Base-by-base conservation (phyloP, 2,888 invertebrate genomes). In the Lutraria lutraria region DNA sequence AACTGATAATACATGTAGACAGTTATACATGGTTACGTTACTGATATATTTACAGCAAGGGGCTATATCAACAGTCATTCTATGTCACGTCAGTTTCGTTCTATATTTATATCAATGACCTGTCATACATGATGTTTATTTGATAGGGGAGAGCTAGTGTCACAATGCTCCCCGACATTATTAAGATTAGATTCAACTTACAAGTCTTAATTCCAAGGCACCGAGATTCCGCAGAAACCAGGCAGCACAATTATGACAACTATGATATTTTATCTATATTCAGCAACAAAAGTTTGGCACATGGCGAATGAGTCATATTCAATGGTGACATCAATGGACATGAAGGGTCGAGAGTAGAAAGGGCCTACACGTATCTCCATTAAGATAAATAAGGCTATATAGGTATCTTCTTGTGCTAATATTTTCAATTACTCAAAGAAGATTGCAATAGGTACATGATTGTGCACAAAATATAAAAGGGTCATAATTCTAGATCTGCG, bases 61-160 rank as follows among this genome's bases (percentile, higher is more conserved):
- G 76, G 31, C 34, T 76, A 76, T 76, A 76, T 76, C 76, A 76
- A 76, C 34, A 76, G 34, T 31, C 31, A 13, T 8, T 34, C 19
- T 31, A 34, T 31, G 76, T 76, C 16, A 76, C 25, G 31, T 25
- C 25, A 34, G 3, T 76, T 31, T 15, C 3, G 29, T 31, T n/a
- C 29, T 76, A 53, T 29, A 84, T 76, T 53, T 76, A 53, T 76
- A 84, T 84, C 84, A 34, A 84, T 76, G 60, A 72, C 53, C 29
- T 76, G 84, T 84, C 84, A 84, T 54, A 84, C 72, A 19, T 15
- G 29, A 84, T 54, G 76, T 72, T 16, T 56, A 54, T 85, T 85
- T 85, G 80, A 85, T 85, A 34, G 56, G 34, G 79, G 85, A 80
- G 80, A 80, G 56, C 79, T 80, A 31, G 60, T 56, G 79, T 56